phyloP scores from a whole-genome alignment of 2,797 vertebrate genomes.

The Corythornis leucogaster region DNA sequence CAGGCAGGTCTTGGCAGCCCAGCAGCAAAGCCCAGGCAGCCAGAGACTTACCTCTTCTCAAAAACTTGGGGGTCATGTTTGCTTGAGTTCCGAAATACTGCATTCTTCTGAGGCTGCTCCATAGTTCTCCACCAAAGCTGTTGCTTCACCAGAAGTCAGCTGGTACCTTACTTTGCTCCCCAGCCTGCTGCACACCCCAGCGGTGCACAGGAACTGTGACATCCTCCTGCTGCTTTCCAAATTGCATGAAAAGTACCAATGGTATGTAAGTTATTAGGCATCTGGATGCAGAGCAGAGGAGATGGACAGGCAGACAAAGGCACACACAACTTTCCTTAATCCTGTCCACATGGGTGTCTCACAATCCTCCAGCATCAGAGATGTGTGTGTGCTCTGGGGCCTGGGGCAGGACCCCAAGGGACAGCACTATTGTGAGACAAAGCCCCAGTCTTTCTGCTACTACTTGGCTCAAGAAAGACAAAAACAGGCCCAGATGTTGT shows the following conservation, averaged over 20 bases:
- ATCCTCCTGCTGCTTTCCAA: background rate
- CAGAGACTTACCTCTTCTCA: background rate
- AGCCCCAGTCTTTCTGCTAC: rapidly evolving
- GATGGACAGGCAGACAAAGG: background rate
- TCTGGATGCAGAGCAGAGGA: background rate
- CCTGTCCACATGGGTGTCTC: background rate
- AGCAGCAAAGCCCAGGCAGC: background rate
- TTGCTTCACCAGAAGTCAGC: background rate
- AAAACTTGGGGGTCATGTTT: background rate
- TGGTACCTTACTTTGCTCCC: rapidly evolving
- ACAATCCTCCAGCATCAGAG: rapidly evolving
- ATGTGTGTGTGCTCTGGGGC: background rate
- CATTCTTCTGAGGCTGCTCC: background rate
- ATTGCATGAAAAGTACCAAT: background rate
- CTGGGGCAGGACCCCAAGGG: background rate
- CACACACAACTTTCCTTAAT: background rate
- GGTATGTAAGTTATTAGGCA: rapidly evolving
- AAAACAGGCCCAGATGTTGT: background rate
- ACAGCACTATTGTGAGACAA: background rate
- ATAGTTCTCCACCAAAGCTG: background rate
- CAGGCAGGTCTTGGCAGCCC: background rate
- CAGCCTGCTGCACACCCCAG: background rate
- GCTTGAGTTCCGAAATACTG: rapidly evolving
- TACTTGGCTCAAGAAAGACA: background rate
- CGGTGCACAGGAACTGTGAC: rapidly evolving